These are phyloP conservation scores for Sebastes diploproa DNA, from an alignment of 2,797 vertebrate genomes.

Conservation along the genomic window DNA sequence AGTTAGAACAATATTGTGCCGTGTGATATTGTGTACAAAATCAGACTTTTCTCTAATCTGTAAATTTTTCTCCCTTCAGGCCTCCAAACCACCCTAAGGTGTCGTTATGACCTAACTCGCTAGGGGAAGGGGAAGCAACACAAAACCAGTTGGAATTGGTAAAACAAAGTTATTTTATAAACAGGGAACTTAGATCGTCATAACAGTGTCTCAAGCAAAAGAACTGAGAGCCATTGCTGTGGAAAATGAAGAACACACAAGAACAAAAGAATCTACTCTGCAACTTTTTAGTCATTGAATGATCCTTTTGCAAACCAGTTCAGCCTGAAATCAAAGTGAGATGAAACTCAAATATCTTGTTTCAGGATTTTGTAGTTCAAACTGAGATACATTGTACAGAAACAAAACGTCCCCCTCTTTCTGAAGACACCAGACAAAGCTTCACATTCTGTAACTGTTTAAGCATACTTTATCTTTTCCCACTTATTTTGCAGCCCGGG, in stretches of 20 bases:
- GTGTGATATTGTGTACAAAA: background rate
- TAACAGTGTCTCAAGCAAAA: no score
- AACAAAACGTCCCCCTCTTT: background rate
- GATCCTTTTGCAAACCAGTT: background rate
- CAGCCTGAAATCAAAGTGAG: background rate
- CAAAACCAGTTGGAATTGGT: no score
- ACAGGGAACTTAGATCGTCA: no score
- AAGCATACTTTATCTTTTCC: constrained; percentile 6
- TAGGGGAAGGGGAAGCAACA: no score
- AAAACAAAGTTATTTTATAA: no score
- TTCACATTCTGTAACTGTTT: background rate
- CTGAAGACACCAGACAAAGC: background rate
- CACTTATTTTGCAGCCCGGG: background rate
- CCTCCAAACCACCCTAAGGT: no score
- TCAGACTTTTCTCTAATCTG: background rate
- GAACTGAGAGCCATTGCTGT: no score
- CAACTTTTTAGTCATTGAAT: no score
- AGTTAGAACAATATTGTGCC: background rate
- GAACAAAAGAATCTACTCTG: background rate
- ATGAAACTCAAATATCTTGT: background rate
- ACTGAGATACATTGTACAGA: background rate
- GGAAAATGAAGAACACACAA: no score
- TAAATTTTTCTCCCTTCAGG: no score
- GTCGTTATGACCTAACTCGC: no score
- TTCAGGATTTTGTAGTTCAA: no score